Percentiles rank a stretch among this genome's conserved stretches.
Evolutionary conservation across 2,113 vertebrate species (phyloP).

Genomic region (Sinocyclocheilus anshuiensis): DNA sequence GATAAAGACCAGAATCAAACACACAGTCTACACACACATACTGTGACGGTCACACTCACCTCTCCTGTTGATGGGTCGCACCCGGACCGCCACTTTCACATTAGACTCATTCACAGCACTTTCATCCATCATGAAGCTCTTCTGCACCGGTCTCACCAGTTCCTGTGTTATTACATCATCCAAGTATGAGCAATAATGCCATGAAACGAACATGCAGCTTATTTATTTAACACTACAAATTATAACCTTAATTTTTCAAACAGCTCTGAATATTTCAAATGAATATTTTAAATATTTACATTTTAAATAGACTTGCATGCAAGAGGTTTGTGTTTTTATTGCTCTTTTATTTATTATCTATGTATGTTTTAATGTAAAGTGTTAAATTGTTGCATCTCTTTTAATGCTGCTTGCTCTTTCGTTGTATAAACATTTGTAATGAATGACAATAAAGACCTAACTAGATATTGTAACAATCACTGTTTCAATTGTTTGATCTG

Average conservation of each 20-base stretch:
- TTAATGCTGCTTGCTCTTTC: no score
- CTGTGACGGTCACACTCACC: constrained; percentile 74
- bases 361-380: no score
- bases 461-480: no score
- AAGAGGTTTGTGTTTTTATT: no score
- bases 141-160: background rate
- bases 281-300: no score
- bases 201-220: background rate
- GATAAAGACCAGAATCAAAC: background rate
- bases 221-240: background rate
- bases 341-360: no score
- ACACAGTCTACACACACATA: background rate
- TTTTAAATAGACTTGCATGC: no score
- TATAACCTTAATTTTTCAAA: no score
- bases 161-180: background rate
- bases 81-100: constrained; percentile 93
- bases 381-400: no score
- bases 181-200: constrained; percentile 52
- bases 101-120: constrained; percentile 81
- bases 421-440: no score
- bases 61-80: constrained; percentile 93
- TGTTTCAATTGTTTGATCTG: background rate
- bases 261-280: no score
- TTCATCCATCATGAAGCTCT: constrained; percentile 67
- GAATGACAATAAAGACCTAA: no score